Percentiles rank a stretch among this genome's conserved stretches.
phyloP scores from a whole-genome alignment of 2,888 invertebrate species.

The Plagodis pulveraria region DNA sequence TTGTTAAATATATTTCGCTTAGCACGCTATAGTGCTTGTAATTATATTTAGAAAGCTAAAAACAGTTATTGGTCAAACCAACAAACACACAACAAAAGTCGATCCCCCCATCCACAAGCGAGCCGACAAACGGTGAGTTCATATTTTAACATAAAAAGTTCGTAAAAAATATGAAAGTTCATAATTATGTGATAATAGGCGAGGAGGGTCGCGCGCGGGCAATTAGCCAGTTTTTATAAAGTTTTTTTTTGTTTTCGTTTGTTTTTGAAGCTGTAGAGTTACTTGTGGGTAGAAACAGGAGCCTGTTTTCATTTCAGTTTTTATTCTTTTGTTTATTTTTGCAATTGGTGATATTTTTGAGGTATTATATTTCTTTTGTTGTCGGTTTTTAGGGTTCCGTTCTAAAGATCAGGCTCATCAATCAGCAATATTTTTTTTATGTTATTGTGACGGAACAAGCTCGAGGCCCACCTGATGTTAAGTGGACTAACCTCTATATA shows the following conservation, averaged over 20 bases:
- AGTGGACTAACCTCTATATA: no score
- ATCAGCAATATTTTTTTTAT: no score
- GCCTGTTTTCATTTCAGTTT: background rate
- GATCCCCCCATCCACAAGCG: background rate
- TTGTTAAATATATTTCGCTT: no score
- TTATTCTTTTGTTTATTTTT: no score
- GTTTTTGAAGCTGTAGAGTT: slow-evolving; percentile 16
- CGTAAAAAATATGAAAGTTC: slow-evolving; percentile 8
- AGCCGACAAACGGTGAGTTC: background rate
- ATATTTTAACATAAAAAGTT: slow-evolving; percentile 5
- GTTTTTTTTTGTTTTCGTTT: slow-evolving; percentile 17
- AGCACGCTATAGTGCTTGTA: no score
- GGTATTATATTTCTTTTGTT: no score
- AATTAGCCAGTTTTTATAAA: slow-evolving; percentile 18
- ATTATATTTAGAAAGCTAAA: no score
- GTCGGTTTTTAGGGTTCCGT: no score
- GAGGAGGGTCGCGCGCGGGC: slow-evolving; percentile 18
- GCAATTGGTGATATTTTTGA: no score
- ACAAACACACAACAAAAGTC: background rate
- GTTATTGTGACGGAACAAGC: no score
- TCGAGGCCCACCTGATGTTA: no score
- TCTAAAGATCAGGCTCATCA: no score
- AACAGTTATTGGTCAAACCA: background rate
- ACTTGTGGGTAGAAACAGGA: slow-evolving; percentile 1
- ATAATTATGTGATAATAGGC: slow-evolving; percentile 20